Evolutionary conservation across 2,113 vertebrate species (phyloP), one percentile per base, ranked within the genome.

Genomic region (Himantopus leucocephalus): DNA sequence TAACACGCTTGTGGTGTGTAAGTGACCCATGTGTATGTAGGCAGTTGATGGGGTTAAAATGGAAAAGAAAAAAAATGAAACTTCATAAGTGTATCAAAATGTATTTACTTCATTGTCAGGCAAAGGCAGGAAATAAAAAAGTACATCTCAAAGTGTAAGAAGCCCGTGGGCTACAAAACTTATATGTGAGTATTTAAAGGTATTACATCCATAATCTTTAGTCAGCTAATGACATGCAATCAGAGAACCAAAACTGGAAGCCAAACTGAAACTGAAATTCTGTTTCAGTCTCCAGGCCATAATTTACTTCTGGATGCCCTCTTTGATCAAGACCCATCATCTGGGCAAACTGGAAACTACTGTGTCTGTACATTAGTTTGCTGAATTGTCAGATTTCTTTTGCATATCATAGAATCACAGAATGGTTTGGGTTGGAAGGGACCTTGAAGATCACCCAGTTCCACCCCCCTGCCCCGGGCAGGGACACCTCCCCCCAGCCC

Each of bases 1-100:
- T 96, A 95, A 93, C 80, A 73, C 77, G 53, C 47, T 83, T 86
- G 50, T 53, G 79, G 89, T 92, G 70, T 48, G 16, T 72, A 64
- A 50, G 88, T 86, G 78, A 97, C 86, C 81, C 67, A 30, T 35
- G 48, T 52, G 47, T 62, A 75, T 29, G 22, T 43, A 37, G 76
- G 72, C 29, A 90, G 14, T 18, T 81, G 53, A 48, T 81, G 52
- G 30, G 17, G 9, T 50, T 81, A 68, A 68, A 81, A 63, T 20
- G 75, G 24, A 3, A 50, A 45, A 66, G 24, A 55, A 68, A 50
- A 66, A 71, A 2, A 22, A 6, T 5, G 5, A n/a, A 88, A 30
- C 30, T 72, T 50, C 18, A 1, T 34, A 70, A 68, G 60, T 88
- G 56, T 81, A 53, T 45, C 29, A 87, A 85, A 87, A 47, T 48